Evolutionary conservation across 2,888 invertebrate genomes (phyloP), one percentile per base, ranked within the genome.

Genomic region (Villa cingulata): DNA sequence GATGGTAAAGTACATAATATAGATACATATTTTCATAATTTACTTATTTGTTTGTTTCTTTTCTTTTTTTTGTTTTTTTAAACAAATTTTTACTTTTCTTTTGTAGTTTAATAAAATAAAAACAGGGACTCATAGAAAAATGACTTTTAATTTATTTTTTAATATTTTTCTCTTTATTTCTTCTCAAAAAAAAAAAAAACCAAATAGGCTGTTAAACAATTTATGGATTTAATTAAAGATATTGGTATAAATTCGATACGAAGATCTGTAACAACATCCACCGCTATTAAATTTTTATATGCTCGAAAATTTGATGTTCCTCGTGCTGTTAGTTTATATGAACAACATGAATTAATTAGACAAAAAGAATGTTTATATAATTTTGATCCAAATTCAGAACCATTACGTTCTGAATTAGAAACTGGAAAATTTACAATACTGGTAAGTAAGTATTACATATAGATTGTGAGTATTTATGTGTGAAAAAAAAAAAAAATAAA

Each of bases 401-500:
- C 89, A 2, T 75, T 96, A 44, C 80, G 81, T 61, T 80, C 81
- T 36, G 96, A 96, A 73, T 71, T 96, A 53, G 78, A 81, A 60
- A 92, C 94, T 48, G 92, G 90, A 57, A 96, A 96, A 76, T 95
- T 96, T 70, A 95, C 95, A 56, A 85, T 96, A 65, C 73, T 96
- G 80, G 90, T 90, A 66, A 74, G 80, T 69, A 20, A 7, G 7
- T 6, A 23, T 23, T 23, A 23, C 5, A 7, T 23, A 23, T 7
- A 23, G 7, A n/a, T n/a, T n/a, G n/a, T n/a, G 23, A 23, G 7
- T 6, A 23, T 23, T 23, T 23, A 23, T n/a, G n/a, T n/a, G n/a
- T n/a, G n/a, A n/a, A n/a, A n/a, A n/a, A n/a, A n/a, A n/a, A n/a
- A n/a, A n/a, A n/a, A n/a, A n/a, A n/a, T n/a, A n/a, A n/a, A n/a